Evolutionary conservation across 2,888 invertebrate genomes (phyloP), one percentile per base, ranked within the genome.

Genomic region (Acronicta psi): DNA sequence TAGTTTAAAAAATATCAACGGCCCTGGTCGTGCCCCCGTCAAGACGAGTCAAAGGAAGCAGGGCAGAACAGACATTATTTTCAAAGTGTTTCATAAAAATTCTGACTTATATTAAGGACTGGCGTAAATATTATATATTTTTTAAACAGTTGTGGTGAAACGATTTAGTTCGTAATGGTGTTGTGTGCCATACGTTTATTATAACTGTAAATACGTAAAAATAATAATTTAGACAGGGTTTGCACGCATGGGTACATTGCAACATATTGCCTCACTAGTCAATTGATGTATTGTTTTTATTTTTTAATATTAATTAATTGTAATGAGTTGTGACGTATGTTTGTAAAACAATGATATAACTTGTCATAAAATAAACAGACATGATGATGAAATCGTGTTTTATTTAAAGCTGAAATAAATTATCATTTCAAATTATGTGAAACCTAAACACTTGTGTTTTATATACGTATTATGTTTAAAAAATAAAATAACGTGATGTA

Each of bases 221-320:
- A 52, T 72, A 67, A 66, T 67, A 61, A 63, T 70, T 63, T 60
- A 55, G 60, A 76, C 80, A 81, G 81, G 77, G 79, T 82, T 73
- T 58, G 65, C 69, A 71, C 56, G 52, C 57, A 64, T 74, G 70
- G 61, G 68, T 65, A 73, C 49, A 69, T 65, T 64, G 53, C 68
- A 77, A 77, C 59, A 60, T 66, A 73, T 73, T 82, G 82, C 79
- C 80, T 83, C 79, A 81, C 88, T 88, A 88, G 88, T 88, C 88
- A 87, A 86, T 84, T 83, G 59, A 73, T 79, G 72, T 83, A 75
- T 76, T 80, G 61, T 73, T 78, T 74, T 75, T 67, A 59, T 73
- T 74, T 70, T 69, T 75, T 70, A 65, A 51, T 41, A 63, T 44
- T 67, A 66, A 65, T 62, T 61, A 43, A 65, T 62, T 61, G 42